Base-by-base conservation (phyloP, 1,140 invertebrate species). In the Aphaenogaster rudis region DNA sequence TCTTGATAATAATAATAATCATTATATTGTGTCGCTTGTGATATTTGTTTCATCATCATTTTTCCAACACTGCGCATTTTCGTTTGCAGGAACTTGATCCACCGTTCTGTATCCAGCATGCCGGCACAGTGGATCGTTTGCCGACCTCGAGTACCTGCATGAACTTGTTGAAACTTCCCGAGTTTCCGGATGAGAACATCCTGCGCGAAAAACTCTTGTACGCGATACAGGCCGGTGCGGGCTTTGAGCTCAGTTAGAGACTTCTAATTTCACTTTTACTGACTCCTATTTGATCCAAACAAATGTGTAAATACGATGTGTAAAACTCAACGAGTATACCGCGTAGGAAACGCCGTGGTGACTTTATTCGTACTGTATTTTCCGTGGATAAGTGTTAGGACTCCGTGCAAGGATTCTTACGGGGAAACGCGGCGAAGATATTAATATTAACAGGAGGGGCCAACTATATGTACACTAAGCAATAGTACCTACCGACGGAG, bases 111-210 rank as follows among this genome's bases (percentile, higher is more conserved):
- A 99, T 99, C 92, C 98, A 99, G 94, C 97, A 98, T 89, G 98
- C 98, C 36, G 98, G 98, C 17, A 97, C 97, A 57, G 96, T 97
- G 67, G 98, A 99, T 93, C 97, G 99, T 36, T 96, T 99, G 88
- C 99, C 99, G 0, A 99, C 98, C 50, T 98, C 99, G 7, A 99
- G 98, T 94, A 99, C 99, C 17, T 99, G 99, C 95, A 99, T 99
- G 97, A 99, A 99, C 96, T 96, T 99, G 61, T 95, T 99, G 17
- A 99, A 99, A 95, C 96, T 99, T 84, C 99, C 99, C 0, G 97
- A 99, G 91, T 99, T 99, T 93, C 96, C 96, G 61, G 97, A 97
- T 82, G 97, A 98, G 93, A 96, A 97, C 81, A 96, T 97, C 80
- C 95, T 99, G 87, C 96, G 96, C 86, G 97, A 98, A 80, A 99